phyloP scores from a whole-genome alignment of 2,113 vertebrate genomes.

The Phasianus colchicus region DNA sequence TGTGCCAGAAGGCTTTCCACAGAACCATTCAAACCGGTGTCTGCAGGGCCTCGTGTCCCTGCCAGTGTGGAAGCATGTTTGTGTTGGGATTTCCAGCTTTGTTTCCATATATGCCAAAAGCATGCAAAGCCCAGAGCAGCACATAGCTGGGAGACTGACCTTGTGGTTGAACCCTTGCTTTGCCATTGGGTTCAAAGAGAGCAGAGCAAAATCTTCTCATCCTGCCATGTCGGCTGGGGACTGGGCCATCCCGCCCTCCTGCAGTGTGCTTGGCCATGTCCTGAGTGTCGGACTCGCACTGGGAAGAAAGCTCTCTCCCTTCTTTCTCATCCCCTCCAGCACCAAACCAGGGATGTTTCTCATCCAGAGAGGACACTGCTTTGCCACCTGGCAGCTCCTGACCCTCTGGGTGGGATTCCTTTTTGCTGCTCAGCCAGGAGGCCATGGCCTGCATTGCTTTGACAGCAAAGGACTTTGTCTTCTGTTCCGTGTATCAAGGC shows the following conservation, averaged over 20 bases:
- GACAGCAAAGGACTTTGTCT: background rate
- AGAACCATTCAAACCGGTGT: background rate
- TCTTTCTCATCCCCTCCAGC: slow-evolving; percentile 13
- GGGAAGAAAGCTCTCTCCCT: background rate
- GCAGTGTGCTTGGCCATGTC: background rate
- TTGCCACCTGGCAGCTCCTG: background rate
- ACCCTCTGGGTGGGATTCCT: background rate
- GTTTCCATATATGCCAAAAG: background rate
- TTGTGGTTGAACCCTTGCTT: background rate
- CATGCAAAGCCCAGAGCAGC: background rate
- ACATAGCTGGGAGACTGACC: background rate
- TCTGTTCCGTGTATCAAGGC: background rate
- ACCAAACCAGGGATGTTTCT: background rate
- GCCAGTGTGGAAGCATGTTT: background rate
- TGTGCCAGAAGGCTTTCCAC: background rate
- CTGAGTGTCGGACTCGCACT: background rate
- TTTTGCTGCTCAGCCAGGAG: background rate
- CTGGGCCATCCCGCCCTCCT: background rate
- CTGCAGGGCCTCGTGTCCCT: background rate
- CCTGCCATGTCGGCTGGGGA: background rate
- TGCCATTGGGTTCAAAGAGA: background rate
- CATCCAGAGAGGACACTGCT: background rate
- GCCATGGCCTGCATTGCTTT: background rate
- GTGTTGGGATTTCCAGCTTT: background rate
- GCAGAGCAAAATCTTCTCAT: background rate